phyloP scores from a whole-genome alignment of 2,113 vertebrate genomes.

The Coptodon rendalli region DNA sequence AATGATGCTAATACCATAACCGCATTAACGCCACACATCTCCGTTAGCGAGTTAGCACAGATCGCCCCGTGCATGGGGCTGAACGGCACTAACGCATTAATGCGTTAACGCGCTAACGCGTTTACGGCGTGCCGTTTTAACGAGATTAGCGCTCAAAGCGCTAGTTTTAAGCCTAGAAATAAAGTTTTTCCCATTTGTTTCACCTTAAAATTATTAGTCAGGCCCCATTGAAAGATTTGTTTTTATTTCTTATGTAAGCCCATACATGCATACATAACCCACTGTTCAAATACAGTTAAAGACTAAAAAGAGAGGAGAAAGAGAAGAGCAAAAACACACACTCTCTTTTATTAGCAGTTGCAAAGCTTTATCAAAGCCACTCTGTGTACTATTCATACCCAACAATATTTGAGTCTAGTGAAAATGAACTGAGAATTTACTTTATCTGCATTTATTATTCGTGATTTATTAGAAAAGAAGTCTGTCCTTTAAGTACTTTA shows the following conservation, averaged over 20 bases:
- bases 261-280: not conserved
- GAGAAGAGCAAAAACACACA: not conserved
- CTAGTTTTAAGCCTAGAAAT: not conserved
- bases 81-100: rapidly evolving
- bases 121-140: rapidly evolving
- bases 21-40: rapidly evolving
- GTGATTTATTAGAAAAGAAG: not conserved
- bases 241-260: not conserved
- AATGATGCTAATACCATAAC: not conserved
- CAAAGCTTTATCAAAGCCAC: not conserved
- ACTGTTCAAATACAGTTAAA: not conserved
- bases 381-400: not conserved
- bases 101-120: rapidly evolving
- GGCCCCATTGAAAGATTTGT: not conserved
- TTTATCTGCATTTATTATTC: not conserved
- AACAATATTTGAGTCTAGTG: not conserved
- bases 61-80: not conserved
- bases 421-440: not conserved
- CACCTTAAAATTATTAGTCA: not conserved
- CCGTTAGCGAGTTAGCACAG: rapidly evolving
- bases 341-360: not conserved
- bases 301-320: not conserved
- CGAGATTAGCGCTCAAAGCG: not conserved
- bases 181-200: not conserved
- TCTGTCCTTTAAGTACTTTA: not conserved